Evolutionary conservation across 2,888 invertebrate genomes (phyloP).

Genomic region (Ametastegia equiseti): DNA sequence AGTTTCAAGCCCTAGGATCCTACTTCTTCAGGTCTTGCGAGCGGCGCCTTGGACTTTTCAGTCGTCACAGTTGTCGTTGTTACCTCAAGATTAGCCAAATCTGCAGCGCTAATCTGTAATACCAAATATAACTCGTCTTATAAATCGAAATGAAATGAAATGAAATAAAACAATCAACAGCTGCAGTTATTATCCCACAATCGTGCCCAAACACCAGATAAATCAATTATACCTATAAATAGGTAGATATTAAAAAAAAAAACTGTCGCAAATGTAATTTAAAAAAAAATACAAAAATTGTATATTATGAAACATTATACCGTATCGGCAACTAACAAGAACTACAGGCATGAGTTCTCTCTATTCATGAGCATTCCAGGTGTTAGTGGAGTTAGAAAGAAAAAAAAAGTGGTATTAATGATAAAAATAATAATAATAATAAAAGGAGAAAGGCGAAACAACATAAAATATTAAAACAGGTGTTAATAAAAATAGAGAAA

Average conservation of each 20-base stretch:
- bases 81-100: slow-evolving; percentile 72
- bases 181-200: neutral
- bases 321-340: neutral
- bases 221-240: neutral
- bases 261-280: slow-evolving; percentile 1
- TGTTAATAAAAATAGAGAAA: slow-evolving; percentile 31
- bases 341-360: slow-evolving; percentile 19
- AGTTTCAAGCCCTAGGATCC: slow-evolving; percentile 65
- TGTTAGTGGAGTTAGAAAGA: slow-evolving; percentile 1
- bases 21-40: slow-evolving; percentile 73
- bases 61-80: slow-evolving; percentile 71
- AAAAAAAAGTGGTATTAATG: neutral
- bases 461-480: slow-evolving; percentile 37
- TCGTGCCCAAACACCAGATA: slow-evolving; percentile 22
- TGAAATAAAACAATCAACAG: slow-evolving; percentile 20
- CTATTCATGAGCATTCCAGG: neutral
- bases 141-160: slow-evolving; percentile 14
- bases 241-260: too few relatives aligned
- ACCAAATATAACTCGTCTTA: neutral
- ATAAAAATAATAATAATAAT: too few relatives aligned
- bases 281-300: neutral
- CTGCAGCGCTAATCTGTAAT: slow-evolving; percentile 73
- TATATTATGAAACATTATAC: neutral
- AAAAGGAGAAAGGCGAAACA: slow-evolving; percentile 8
- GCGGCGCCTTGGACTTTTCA: slow-evolving; percentile 72